phyloP scores from a whole-genome alignment of 2,797 vertebrate genomes.

The Tympanoctomys barrerae region DNA sequence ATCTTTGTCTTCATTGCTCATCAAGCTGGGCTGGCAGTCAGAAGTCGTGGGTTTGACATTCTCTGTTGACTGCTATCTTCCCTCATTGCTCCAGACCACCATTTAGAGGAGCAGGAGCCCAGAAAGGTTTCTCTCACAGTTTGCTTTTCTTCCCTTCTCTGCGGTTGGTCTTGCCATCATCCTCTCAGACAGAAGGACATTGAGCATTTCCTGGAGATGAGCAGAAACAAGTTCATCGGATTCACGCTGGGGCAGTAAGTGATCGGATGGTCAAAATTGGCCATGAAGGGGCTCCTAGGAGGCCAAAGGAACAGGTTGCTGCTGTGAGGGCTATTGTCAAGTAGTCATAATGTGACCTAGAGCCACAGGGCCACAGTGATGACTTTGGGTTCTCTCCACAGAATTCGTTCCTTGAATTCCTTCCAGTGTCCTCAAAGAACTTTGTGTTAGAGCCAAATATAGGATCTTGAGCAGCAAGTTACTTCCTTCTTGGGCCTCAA shows the following conservation, averaged over 20 bases:
- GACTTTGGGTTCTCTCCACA: not conserved
- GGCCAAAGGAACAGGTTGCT: not conserved
- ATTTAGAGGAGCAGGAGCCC: not conserved
- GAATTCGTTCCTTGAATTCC: not conserved
- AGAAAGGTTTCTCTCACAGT: slow-evolving; percentile 65
- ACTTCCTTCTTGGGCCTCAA: not conserved
- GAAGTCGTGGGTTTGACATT: slow-evolving; percentile 23
- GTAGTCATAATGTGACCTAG: not conserved
- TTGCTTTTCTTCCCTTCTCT: slow-evolving; percentile 68
- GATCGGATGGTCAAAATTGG: not conserved
- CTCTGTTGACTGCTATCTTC: not conserved
- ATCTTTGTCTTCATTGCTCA: not conserved
- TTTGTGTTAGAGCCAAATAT: not conserved
- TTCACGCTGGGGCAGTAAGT: slow-evolving; percentile 98
- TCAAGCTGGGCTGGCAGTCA: not conserved
- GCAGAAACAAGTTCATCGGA: slow-evolving; percentile 98
- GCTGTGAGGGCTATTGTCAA: not conserved
- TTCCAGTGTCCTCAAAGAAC: slow-evolving; percentile 47
- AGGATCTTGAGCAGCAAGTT: slow-evolving; percentile 9
- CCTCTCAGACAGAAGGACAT: slow-evolving; percentile 96
- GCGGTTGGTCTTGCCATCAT: slow-evolving; percentile 1
- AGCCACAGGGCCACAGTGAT: not conserved
- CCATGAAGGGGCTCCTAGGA: not conserved
- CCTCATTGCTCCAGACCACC: not conserved
- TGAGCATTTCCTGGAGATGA: slow-evolving; percentile 97